Conservation (phyloP, 2,888 invertebrate species). For the Sclerodermus sp. region DNA sequence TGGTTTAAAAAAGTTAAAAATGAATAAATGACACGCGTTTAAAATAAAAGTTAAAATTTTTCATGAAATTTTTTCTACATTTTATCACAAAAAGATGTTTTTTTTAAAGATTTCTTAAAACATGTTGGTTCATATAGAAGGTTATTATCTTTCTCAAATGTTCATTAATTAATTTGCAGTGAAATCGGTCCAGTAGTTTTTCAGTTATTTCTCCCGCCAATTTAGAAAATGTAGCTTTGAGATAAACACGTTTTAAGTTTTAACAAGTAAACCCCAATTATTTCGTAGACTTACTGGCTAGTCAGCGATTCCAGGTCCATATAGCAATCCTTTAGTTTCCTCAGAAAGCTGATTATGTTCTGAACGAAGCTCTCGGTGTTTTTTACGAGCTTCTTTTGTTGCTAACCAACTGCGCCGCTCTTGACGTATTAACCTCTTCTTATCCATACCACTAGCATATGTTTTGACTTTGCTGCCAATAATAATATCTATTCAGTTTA, state of each 20-base stretch:
- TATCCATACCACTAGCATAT: neutral
- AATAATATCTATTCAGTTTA: constrained; percentile 6
- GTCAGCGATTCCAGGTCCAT: constrained; percentile 14
- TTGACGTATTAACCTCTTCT: neutral
- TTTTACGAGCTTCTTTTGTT: constrained; percentile 15
- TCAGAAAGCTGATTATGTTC: constrained; percentile 16
- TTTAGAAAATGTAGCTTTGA: neutral
- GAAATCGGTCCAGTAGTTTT: neutral
- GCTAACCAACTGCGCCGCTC: constrained; percentile 4
- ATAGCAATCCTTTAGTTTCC: constrained; percentile 8
- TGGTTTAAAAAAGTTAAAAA: too few relatives aligned
- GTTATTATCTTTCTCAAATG: neutral
- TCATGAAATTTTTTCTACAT: too few relatives aligned
- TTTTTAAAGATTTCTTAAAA: too few relatives aligned
- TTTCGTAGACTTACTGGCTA: neutral
- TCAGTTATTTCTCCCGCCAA: neutral
- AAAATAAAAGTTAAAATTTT: too few relatives aligned
- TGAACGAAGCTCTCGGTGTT: constrained; percentile 5
- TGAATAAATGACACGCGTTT: too few relatives aligned
- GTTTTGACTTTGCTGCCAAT: neutral
- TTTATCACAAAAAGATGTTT: too few relatives aligned
- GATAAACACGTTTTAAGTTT: neutral
- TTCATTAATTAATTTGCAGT: neutral
- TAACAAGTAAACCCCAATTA: neutral
- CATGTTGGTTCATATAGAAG: neutral